Evolutionary conservation across 2,888 invertebrate genomes (phyloP).

Genomic region (Eubasilissa splendida): DNA sequence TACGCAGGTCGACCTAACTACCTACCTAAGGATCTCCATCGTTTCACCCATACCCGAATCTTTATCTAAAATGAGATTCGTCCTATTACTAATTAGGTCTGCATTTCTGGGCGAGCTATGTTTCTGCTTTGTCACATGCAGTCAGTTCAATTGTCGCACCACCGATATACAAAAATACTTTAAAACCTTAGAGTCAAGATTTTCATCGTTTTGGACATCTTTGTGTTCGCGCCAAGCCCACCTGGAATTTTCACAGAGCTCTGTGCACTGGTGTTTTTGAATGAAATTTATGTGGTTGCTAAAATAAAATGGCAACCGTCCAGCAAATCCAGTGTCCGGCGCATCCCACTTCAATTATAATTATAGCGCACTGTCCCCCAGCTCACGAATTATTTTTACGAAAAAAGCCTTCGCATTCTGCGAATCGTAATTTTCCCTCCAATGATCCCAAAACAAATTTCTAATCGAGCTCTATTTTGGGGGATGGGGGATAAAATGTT

Average conservation of each 20-base stretch:
- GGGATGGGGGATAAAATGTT: too few species aligned
- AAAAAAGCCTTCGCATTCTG: not conserved
- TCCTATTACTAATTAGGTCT: too few species aligned
- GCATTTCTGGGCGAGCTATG: too few species aligned
- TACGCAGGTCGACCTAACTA: too few species aligned
- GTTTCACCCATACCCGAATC: too few species aligned
- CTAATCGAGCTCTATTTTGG: too few species aligned
- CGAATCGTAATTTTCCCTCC: too few species aligned
- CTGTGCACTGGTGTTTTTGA: conserved; percentile 34
- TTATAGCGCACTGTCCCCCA: conserved; percentile 44
- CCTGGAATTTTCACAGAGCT: conserved; percentile 13
- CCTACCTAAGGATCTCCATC: too few species aligned
- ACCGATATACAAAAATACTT: not conserved
- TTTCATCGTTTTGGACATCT: not conserved
- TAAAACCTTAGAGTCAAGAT: not conserved
- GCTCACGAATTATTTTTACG: conserved; percentile 16
- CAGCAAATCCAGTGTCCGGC: conserved; percentile 37
- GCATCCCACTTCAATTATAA: conserved; percentile 56
- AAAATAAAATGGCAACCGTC: conserved; percentile 50
- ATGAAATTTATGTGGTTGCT: conserved; percentile 52
- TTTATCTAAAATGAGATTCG: too few species aligned
- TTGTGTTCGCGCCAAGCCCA: not conserved
- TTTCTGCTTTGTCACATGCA: too few species aligned
- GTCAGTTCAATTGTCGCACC: not conserved
- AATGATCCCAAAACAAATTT: too few species aligned